Percentiles rank a stretch among this genome's conserved stretches.
Conservation (phyloP, 2,113 vertebrate genomes). For the Nasalis larvatus region DNA sequence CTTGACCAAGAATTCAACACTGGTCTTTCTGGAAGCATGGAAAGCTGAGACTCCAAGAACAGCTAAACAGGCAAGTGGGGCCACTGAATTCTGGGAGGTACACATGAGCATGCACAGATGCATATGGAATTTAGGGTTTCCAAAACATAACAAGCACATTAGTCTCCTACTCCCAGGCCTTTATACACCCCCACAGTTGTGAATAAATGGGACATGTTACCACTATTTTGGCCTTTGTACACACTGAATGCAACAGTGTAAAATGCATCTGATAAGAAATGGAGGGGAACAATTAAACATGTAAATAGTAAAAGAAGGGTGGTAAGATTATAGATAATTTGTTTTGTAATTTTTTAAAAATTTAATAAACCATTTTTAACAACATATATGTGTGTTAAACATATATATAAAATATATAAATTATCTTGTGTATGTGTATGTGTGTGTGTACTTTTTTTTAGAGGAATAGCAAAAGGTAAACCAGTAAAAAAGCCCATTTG, state of each 20-base stretch:
- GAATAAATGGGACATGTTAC: background rate
- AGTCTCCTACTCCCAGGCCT: background rate
- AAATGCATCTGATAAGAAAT: background rate
- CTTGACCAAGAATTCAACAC: background rate
- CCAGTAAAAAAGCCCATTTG: background rate
- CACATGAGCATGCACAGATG: fast-evolving
- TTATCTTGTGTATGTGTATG: too few relatives aligned
- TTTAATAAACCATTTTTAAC: background rate
- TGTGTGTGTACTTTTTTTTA: background rate
- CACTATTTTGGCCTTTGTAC: background rate
- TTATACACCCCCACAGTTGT: fast-evolving
- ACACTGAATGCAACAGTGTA: background rate
- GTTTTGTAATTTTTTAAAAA: background rate
- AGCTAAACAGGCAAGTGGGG: background rate
- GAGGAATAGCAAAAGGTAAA: background rate
- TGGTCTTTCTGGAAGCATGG: background rate
- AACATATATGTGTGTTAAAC: background rate
- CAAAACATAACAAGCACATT: background rate
- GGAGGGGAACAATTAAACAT: background rate
- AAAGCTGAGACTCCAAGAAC: background rate
- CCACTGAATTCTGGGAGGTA: background rate
- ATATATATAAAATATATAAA: too few relatives aligned
- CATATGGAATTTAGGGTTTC: background rate
- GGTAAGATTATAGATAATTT: background rate
- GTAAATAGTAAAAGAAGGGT: background rate